Evolutionary conservation across 2,113 vertebrate genomes (phyloP).

Genomic region (Lepus timidus): DNA sequence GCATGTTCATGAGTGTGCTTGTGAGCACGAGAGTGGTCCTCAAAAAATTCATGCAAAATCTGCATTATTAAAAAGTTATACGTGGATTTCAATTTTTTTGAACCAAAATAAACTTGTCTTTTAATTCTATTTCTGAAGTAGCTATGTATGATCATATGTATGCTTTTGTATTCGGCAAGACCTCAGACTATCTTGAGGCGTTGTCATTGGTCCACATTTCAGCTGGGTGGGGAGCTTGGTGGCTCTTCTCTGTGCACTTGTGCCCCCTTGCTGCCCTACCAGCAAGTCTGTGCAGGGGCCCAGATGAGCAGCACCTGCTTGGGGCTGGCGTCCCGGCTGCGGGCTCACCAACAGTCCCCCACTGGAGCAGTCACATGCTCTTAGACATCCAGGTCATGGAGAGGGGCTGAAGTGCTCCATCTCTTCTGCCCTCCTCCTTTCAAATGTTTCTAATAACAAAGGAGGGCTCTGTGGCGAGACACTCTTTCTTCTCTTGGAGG

Average conservation of each 20-base stretch:
- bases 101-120: too few relatives aligned
- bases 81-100: too few relatives aligned
- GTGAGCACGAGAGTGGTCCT: too few relatives aligned
- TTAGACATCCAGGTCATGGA: conserved; percentile 77
- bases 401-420: conserved; percentile 68
- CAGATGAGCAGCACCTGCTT: neutral
- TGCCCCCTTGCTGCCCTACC: neutral
- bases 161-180: neutral
- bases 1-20: neutral
- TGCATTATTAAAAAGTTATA: too few relatives aligned
- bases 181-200: neutral
- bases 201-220: neutral
- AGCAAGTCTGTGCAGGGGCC: neutral
- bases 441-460: conserved; percentile 34
- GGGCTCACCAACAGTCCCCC: neutral
- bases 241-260: neutral
- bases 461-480: neutral
- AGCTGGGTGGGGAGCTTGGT: neutral
- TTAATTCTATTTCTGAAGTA: too few relatives aligned
- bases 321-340: neutral
- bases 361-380: conserved; percentile 69
- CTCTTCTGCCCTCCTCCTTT: conserved; percentile 48
- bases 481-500: neutral
- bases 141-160: neutral
- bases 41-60: too few relatives aligned